Evolutionary conservation across 2,888 invertebrate species (phyloP).

Genomic region (Lamellibrachia columna): DNA sequence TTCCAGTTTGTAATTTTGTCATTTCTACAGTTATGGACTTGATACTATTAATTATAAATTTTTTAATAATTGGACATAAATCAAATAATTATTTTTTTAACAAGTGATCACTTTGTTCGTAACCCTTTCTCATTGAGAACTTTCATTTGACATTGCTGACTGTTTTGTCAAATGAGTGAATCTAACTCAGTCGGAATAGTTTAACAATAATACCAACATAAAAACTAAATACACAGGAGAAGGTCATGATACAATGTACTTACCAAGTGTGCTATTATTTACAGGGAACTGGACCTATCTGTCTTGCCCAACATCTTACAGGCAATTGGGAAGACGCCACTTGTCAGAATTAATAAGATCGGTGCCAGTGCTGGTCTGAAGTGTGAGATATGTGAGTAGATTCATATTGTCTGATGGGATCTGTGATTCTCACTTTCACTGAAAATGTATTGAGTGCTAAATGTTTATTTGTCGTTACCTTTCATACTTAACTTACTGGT

Average conservation of each 20-base stretch:
- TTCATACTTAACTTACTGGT: too few relatives aligned
- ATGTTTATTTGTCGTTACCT: too few relatives aligned
- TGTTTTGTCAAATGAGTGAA: not conserved
- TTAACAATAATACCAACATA: not conserved
- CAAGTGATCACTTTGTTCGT: not conserved
- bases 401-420: not conserved
- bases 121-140: not conserved
- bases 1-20: not conserved
- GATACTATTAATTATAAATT: too few relatives aligned
- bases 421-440: too few relatives aligned
- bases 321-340: constrained; percentile 67
- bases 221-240: not conserved
- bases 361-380: constrained; percentile 59
- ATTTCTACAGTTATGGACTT: not conserved
- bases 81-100: not conserved
- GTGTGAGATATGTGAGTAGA: constrained; percentile 66
- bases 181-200: not conserved
- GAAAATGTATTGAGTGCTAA: too few relatives aligned
- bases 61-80: not conserved
- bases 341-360: constrained; percentile 66
- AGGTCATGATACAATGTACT: not conserved
- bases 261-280: not conserved
- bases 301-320: constrained; percentile 58
- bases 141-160: not conserved
- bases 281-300: not conserved